Evolutionary conservation across 2,797 vertebrate genomes (phyloP).

Genomic region (Lates japonicus): DNA sequence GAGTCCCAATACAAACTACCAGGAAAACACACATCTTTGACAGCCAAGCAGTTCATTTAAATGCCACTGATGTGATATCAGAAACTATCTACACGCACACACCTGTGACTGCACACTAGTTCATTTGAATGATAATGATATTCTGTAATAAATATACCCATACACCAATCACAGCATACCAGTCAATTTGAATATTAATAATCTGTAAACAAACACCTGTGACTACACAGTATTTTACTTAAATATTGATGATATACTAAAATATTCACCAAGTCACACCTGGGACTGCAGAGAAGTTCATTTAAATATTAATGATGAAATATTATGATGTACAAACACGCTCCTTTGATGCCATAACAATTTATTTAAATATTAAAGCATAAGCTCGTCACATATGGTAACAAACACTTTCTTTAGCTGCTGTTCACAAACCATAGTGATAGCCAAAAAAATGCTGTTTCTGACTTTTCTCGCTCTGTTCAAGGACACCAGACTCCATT

Average conservation of each 20-base stretch:
- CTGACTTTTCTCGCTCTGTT: no score
- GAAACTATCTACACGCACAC: slow-evolving; percentile 14
- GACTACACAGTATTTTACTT: slow-evolving; percentile 34
- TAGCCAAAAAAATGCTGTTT: background rate
- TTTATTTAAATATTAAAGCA: slow-evolving; percentile 37
- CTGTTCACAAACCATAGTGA: slow-evolving; percentile 5
- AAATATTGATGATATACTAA: slow-evolving; percentile 54
- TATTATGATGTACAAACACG: slow-evolving; percentile 44
- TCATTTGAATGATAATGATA: slow-evolving; percentile 44
- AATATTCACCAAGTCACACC: slow-evolving; percentile 46
- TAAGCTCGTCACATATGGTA: background rate
- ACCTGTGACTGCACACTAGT: slow-evolving; percentile 12
- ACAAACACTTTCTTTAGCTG: slow-evolving; percentile 9
- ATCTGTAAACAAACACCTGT: slow-evolving; percentile 48
- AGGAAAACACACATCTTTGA: slow-evolving; percentile 27
- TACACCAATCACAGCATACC: slow-evolving; percentile 26
- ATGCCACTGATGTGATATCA: slow-evolving; percentile 22
- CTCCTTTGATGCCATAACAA: slow-evolving; percentile 26
- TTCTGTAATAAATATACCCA: slow-evolving; percentile 20
- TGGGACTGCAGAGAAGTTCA: slow-evolving; percentile 27
- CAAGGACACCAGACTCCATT: no score
- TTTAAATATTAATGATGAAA: slow-evolving; percentile 57
- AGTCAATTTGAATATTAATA: slow-evolving; percentile 60
- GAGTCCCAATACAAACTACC: slow-evolving; percentile 10
- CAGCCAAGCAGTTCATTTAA: slow-evolving; percentile 30